Base-by-base conservation (phyloP, 2,888 invertebrate genomes). In the Octodonta nipae region DNA sequence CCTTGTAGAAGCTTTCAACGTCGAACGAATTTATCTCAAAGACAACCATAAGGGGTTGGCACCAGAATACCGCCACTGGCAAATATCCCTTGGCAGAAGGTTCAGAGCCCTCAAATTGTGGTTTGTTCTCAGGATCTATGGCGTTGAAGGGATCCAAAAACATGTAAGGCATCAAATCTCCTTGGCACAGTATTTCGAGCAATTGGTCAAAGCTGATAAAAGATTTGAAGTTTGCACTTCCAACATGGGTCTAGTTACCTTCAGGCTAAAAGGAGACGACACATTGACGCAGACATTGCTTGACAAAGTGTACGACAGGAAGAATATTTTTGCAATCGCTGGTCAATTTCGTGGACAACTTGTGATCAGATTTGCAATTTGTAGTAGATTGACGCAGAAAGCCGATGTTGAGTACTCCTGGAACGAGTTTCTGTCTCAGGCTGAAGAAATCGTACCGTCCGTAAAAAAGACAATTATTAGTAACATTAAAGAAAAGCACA, bases 21-120 rank as follows among this genome's bases (percentile, higher is more conserved):
- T 98, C 1, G 89, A 95, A 51, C 77, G 95, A 40, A 77, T 92
- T 34, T 98, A 98, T 54, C 66, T 98, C 33, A 73, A 79, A 43
- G 82, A 87, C 52, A 73, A 78, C 47, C 73, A 75, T 34, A 66
- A 73, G 41, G 72, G 72, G 2, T 56, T 69, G 20, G 67, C 71
- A 5, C 73, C 74, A 12, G 71, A 70, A 41, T 73, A 74, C 40
- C 64, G 88, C 66, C 83, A 89, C 51, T 88, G 86, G 87, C 86
- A 87, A 59, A 82, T 88, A 52, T 75, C 87, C 3, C 64, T 93
- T 13, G 92, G 93, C 0, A 70, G 93, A 27, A 68, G 91, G 43
- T 92, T 93, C 58, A 74, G 92, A 28, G 76, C 93, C 0, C 61
- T 93, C 13, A 95, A 93, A 59, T 64, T 93, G 7, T 93, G 93